Percentiles rank a stretch among this genome's conserved stretches.
Conservation (phyloP, 2,797 vertebrate genomes). For the Falco cherrug region DNA sequence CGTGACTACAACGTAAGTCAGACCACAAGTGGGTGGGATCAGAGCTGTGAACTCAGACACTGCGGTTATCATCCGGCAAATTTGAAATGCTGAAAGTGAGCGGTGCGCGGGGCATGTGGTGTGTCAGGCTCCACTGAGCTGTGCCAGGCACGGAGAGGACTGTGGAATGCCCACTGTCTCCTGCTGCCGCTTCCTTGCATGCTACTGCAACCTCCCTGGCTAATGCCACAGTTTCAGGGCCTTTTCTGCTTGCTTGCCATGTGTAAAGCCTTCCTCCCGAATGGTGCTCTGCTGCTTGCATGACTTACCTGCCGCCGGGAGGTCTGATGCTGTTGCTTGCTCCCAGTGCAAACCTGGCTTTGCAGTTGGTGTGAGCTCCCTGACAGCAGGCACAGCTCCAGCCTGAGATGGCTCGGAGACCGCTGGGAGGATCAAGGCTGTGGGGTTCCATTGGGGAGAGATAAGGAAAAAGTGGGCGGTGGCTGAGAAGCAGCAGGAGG, state of each 20-base stretch:
- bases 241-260: not conserved
- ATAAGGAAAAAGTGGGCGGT: not conserved
- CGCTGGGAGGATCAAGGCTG: not conserved
- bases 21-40: constrained; percentile 51
- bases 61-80: constrained; percentile 34
- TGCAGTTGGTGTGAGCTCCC: not conserved
- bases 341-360: not conserved
- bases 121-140: fast-evolving
- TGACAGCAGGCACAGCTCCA: not conserved
- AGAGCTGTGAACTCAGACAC: not conserved
- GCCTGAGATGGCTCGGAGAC: not conserved
- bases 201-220: not conserved
- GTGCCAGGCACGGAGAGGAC: not conserved
- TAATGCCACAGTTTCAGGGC: not conserved
- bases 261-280: not conserved
- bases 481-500: not conserved
- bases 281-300: not conserved
- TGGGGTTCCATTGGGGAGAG: fast-evolving
- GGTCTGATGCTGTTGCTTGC: fast-evolving
- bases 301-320: fast-evolving
- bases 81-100: not conserved
- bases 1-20: constrained; percentile 57
- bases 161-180: not conserved
- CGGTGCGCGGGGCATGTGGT: fast-evolving
- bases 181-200: fast-evolving